phyloP scores from a whole-genome alignment of 2,888 invertebrate species.

The Harpalus rufipes region DNA sequence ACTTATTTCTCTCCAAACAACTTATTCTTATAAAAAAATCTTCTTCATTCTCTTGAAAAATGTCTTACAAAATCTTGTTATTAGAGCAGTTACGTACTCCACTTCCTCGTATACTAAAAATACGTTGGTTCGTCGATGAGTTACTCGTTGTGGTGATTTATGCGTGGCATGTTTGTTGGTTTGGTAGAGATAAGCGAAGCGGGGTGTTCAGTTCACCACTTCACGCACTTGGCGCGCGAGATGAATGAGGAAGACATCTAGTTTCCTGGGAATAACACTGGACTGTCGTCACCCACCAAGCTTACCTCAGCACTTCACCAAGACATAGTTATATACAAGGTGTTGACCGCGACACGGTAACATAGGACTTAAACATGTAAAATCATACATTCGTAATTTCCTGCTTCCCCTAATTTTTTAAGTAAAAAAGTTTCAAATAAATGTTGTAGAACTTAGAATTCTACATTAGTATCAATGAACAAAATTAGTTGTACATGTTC shows the following conservation, averaged over 20 bases:
- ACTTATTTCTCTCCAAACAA: no score
- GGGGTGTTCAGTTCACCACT: not conserved
- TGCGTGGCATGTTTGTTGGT: not conserved
- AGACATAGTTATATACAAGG: no score
- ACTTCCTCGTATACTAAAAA: not conserved
- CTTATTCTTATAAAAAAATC: not conserved
- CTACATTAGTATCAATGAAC: no score
- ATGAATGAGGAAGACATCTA: not conserved
- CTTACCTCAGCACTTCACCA: no score
- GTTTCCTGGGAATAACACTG: not conserved
- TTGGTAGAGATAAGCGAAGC: not conserved
- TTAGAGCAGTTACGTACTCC: not conserved
- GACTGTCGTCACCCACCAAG: constrained; percentile 4
- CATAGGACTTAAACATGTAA: no score
- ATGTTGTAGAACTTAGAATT: no score
- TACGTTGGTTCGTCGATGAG: not conserved
- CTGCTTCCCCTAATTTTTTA: no score
- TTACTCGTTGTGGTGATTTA: not conserved
- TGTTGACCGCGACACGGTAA: no score
- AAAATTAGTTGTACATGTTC: no score
- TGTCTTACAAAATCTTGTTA: not conserved
- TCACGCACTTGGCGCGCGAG: not conserved
- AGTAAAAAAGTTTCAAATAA: no score
- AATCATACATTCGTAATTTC: no score
- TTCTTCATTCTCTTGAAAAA: not conserved